Base-by-base conservation (phyloP, 2,797 vertebrate species). In the Cuculus canorus region DNA sequence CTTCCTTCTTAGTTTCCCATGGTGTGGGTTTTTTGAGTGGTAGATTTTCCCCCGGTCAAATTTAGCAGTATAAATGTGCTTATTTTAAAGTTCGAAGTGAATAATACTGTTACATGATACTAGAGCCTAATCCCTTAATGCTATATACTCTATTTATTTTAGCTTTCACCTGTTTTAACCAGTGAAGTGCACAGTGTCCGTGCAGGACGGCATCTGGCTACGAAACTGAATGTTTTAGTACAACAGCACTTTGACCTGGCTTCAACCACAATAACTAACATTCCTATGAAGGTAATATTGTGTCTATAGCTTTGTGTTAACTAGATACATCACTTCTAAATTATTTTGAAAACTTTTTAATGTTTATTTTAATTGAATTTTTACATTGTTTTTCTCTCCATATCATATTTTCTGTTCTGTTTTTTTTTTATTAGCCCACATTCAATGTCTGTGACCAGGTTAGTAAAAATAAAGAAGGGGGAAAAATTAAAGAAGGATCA, bases 381-480 rank as follows among this genome's bases (percentile, higher is more conserved):
- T 98, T 98, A 97, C 97, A 96, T 98, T 98, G 98, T 98, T 98
- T 98, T 98, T 99, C 98, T 99, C 98, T 99, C 99, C 98, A 98
- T 99, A 97, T 98, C 98, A 98, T 99, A 97, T 99, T 99, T 99
- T 99, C 98, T 99, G 98, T 99, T 99, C 80, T 95, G 13, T 91
- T 91, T 43, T 54, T 21, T 35, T 94, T 98, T 99, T 98, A 98
- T 99, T 99, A 99, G 99, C 99, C 99, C 98, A 99, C 99, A 99
- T 99, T 99, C 99, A 99, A 98, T 99, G 98, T 99, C 98, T 99
- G 98, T 99, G 99, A 99, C 97, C 99, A 99, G 99, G 99, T 99
- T 98, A 99, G 99, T 99, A 98, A 98, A 97, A 97, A 96, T 88
- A 83, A 98, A 97, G 97, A 97, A 98, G 96, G 97, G 87, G 22